These are phyloP conservation scores for Gadopsis marmoratus DNA, from an alignment of 2,797 vertebrate genomes.

Conservation along the genomic window DNA sequence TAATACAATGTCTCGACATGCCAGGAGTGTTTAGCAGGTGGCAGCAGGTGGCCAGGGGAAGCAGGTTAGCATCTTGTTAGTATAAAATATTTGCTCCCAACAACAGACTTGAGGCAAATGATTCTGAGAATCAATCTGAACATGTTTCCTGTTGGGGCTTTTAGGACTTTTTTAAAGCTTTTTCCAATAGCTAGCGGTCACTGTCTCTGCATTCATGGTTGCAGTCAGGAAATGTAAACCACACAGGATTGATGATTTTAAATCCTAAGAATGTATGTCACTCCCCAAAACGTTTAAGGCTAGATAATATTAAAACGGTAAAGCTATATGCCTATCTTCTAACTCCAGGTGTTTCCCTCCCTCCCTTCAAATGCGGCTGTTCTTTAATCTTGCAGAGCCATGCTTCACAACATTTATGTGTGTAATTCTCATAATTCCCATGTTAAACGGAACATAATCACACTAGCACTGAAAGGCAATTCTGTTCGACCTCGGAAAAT, in stretches of 20 bases:
- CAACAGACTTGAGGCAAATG: constrained; percentile 31
- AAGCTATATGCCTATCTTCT: constrained; percentile 43
- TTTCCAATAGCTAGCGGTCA: constrained; percentile 33
- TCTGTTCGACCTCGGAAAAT: constrained; percentile 76
- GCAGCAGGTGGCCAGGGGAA: constrained; percentile 33
- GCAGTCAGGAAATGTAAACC: constrained; percentile 12
- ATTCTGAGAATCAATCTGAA: constrained; percentile 29
- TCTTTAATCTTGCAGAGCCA: constrained; percentile 71
- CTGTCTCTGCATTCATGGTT: constrained; percentile 10
- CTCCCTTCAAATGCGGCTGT: constrained; percentile 52
- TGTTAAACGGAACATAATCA: constrained; percentile 79
- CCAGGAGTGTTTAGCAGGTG: constrained; percentile 31
- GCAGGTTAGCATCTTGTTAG: constrained; percentile 48
- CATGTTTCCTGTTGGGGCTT: background rate
- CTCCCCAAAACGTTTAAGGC: constrained; percentile 30
- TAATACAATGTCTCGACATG: constrained; percentile 21
- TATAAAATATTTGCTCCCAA: constrained; percentile 42
- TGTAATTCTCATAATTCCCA: constrained; percentile 79
- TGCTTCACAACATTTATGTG: constrained; percentile 53
- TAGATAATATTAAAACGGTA: constrained; percentile 66
- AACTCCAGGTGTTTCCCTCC: constrained; percentile 21
- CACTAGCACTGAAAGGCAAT: constrained; percentile 75
- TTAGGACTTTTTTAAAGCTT: background rate
- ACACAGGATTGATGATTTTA: constrained; percentile 28
- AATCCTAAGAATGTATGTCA: constrained; percentile 25